phyloP scores from a whole-genome alignment of 2,797 vertebrate species.

The Fundulus diaphanus region DNA sequence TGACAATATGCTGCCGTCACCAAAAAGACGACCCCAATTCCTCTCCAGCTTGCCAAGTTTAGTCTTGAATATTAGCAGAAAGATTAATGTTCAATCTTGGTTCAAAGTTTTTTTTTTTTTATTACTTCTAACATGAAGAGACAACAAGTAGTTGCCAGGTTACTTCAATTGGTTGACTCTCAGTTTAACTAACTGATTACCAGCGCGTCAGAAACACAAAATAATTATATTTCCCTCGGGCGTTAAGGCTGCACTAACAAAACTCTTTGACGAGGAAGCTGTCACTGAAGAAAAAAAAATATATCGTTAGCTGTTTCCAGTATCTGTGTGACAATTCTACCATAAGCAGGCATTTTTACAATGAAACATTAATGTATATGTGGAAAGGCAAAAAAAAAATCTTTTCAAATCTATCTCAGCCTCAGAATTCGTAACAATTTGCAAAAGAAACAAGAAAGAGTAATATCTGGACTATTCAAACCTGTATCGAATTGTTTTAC shows the following conservation, averaged over 20 bases:
- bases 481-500: too few species aligned
- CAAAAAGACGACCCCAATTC: constrained; percentile 51
- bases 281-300: background rate
- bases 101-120: constrained; percentile 2
- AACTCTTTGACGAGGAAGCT: background rate
- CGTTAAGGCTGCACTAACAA: too few species aligned
- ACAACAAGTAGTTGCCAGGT: too few species aligned
- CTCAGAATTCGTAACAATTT: background rate
- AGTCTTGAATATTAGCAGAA: constrained; percentile 1
- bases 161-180: too few species aligned
- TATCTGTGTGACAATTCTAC: background rate
- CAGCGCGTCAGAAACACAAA: constrained; percentile 5
- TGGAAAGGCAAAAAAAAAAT: background rate
- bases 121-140: constrained; percentile 14
- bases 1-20: constrained; percentile 50
- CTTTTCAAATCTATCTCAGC: background rate
- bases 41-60: constrained; percentile 8
- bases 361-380: background rate
- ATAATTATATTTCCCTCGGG: too few species aligned
- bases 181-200: too few species aligned
- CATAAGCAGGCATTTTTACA: too few species aligned
- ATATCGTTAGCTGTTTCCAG: background rate
- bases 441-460: too few species aligned
- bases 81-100: background rate
- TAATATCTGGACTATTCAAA: too few species aligned